These are phyloP conservation scores for Siniperca scherzeri DNA, from an alignment of 2,797 vertebrate species.

Conservation along the genomic window DNA sequence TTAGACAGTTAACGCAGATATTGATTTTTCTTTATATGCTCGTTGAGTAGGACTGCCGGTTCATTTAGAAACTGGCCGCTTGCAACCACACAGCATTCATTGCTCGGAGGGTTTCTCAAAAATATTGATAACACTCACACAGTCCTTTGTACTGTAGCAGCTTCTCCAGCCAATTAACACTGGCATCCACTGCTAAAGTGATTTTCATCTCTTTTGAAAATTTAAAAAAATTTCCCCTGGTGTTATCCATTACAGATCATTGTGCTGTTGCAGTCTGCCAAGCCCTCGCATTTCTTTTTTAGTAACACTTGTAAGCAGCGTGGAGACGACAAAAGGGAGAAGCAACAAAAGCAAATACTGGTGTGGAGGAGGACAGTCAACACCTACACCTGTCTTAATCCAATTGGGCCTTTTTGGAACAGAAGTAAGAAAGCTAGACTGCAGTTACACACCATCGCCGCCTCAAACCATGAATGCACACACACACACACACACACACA, in stretches of 20 bases:
- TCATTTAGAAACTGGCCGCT: slow-evolving; percentile 60
- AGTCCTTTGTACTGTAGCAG: slow-evolving; percentile 21
- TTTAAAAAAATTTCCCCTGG: slow-evolving; percentile 40
- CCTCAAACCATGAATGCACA: background rate
- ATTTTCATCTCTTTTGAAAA: slow-evolving; percentile 48
- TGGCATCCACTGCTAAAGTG: slow-evolving; percentile 14
- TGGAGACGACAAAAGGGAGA: slow-evolving; percentile 23
- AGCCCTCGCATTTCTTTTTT: slow-evolving; percentile 19
- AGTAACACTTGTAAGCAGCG: slow-evolving; percentile 10
- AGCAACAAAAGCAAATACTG: slow-evolving; percentile 21
- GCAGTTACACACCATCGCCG: background rate
- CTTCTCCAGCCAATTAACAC: slow-evolving; percentile 52
- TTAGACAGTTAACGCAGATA: slow-evolving; percentile 65
- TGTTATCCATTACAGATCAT: slow-evolving; percentile 37
- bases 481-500: background rate
- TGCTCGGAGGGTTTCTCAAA: slow-evolving; percentile 34
- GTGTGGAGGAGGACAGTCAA: slow-evolving; percentile 48
- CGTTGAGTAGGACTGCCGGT: slow-evolving; percentile 35
- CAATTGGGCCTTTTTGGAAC: slow-evolving; percentile 24
- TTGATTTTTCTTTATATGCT: slow-evolving; percentile 65
- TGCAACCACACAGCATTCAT: background rate
- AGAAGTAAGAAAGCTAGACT: slow-evolving; percentile 5
- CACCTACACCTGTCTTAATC: slow-evolving; percentile 57
- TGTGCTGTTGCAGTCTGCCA: slow-evolving; percentile 13
- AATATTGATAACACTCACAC: slow-evolving; percentile 51